Evolutionary conservation across 2,113 vertebrate genomes (phyloP).

Genomic region (Dendrocopos noguchii): DNA sequence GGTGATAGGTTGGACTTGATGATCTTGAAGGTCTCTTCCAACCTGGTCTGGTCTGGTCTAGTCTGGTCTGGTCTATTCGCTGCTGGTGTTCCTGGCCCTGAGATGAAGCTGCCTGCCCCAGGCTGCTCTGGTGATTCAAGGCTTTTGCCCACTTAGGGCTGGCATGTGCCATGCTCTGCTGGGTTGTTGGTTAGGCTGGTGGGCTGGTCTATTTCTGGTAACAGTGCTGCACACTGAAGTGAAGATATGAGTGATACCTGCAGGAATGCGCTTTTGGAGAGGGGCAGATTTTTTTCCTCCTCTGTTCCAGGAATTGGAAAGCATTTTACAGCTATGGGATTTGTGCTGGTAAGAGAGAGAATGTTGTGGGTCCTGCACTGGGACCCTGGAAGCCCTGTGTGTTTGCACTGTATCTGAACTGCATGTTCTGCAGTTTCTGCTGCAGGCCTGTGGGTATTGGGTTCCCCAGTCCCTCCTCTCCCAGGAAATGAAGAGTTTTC

Average conservation of each 20-base stretch:
- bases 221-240: neutral
- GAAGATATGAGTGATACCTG: neutral
- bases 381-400: neutral
- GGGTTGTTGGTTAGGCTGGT: neutral
- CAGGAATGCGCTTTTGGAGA: neutral
- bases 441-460: rapidly evolving
- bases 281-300: neutral
- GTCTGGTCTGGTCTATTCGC: no score
- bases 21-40: no score
- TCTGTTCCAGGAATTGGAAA: neutral
- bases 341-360: neutral
- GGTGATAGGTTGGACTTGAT: no score
- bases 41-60: no score
- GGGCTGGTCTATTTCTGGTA: neutral
- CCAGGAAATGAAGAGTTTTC: neutral
- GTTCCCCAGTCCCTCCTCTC: neutral
- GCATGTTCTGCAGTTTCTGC: neutral
- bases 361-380: neutral
- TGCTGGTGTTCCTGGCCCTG: neutral
- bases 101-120: neutral
- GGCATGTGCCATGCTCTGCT: rapidly evolving
- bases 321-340: neutral
- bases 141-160: neutral
- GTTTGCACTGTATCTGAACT: neutral
- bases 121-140: neutral